Conservation (phyloP, 2,888 invertebrate genomes). For the Cotesia congregata region DNA sequence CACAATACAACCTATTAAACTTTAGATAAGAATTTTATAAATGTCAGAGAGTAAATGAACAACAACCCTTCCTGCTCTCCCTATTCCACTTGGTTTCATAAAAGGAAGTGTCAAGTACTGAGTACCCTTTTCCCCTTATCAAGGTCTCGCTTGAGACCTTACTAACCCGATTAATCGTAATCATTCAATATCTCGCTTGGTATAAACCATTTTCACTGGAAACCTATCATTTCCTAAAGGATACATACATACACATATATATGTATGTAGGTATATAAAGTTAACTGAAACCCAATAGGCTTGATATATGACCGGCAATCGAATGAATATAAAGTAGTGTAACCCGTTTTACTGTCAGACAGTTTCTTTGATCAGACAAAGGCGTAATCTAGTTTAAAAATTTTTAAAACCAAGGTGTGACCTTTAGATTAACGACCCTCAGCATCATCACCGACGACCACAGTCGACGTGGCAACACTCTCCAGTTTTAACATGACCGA, state of each 20-base stretch:
- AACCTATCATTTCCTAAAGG: conserved; percentile 44
- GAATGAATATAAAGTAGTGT: conserved; percentile 23
- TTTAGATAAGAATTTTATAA: neutral
- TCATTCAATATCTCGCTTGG: conserved; percentile 50
- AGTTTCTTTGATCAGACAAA: conserved; percentile 2
- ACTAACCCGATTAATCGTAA: conserved; percentile 60
- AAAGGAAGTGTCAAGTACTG: conserved; percentile 29
- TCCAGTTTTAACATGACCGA: conserved; percentile 28
- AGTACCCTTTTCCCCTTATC: conserved; percentile 23
- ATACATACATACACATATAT: neutral
- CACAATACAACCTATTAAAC: neutral
- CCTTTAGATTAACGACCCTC: conserved; percentile 36
- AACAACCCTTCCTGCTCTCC: neutral
- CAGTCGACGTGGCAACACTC: conserved; percentile 30
- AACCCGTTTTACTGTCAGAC: conserved; percentile 14
- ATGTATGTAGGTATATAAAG: neutral
- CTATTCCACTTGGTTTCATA: conserved; percentile 17
- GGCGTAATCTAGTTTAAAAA: neutral
- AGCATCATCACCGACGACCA: neutral
- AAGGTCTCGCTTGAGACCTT: conserved; percentile 34
- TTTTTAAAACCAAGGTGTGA: conserved; percentile 20
- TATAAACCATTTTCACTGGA: conserved; percentile 48
- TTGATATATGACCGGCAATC: conserved; percentile 25
- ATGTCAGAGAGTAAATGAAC: neutral
- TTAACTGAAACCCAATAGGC: conserved; percentile 35